phyloP scores from a whole-genome alignment of 2,888 invertebrate species.

The Graphium colonna region DNA sequence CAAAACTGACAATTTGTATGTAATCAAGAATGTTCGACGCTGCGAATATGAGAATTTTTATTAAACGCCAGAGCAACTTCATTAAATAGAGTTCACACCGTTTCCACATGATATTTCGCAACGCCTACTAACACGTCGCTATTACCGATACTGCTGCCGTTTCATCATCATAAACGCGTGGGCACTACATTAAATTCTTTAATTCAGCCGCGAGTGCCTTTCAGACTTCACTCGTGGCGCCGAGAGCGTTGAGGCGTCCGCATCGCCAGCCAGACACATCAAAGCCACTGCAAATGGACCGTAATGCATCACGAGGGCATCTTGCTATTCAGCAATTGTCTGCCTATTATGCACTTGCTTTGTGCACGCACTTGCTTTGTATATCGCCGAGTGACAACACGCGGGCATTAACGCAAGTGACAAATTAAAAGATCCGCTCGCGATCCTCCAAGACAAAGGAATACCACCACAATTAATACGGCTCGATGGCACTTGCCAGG shows the following conservation, averaged over 20 bases:
- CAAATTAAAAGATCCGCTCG: slow-evolving; percentile 37
- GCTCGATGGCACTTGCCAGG: slow-evolving; percentile 18
- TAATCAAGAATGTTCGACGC: no score
- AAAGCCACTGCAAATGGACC: slow-evolving; percentile 55
- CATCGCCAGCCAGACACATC: slow-evolving; percentile 27
- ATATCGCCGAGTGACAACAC: slow-evolving; percentile 53
- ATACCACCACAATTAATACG: slow-evolving; percentile 9
- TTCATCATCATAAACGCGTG: neutral
- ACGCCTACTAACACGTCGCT: no score
- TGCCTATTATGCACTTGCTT: slow-evolving; percentile 76
- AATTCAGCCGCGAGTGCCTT: slow-evolving; percentile 21
- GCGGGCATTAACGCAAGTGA: slow-evolving; percentile 52
- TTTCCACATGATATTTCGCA: no score
- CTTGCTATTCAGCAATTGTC: slow-evolving; percentile 68
- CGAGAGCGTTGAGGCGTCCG: slow-evolving; percentile 3
- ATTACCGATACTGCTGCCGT: no score
- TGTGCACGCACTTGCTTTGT: slow-evolving; percentile 53
- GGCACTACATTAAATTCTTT: slow-evolving; percentile 20
- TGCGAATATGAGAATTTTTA: neutral
- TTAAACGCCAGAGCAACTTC: neutral
- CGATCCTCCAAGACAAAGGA: slow-evolving; percentile 19
- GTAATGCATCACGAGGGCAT: slow-evolving; percentile 58
- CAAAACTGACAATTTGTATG: no score
- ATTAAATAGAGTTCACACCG: no score
- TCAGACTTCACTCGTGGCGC: slow-evolving; percentile 22